These are phyloP conservation scores for Neomorphus geoffroyi DNA, from an alignment of 2,797 vertebrate species.

Conservation along the genomic window DNA sequence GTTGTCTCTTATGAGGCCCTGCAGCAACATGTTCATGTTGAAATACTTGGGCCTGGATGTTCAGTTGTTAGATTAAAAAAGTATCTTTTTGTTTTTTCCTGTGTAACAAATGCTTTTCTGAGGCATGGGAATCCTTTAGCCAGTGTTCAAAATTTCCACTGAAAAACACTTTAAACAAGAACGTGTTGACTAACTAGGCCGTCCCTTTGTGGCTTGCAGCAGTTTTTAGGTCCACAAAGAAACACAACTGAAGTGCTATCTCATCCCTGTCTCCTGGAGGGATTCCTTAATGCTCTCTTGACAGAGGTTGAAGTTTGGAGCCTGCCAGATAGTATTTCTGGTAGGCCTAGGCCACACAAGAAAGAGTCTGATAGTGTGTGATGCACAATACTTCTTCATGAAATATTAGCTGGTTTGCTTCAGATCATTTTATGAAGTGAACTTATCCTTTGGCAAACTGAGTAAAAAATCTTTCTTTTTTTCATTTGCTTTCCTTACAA, in stretches of 20 bases:
- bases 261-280: conserved; percentile 13
- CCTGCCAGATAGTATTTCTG: not conserved
- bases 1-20: not conserved
- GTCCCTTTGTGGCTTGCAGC: conserved; percentile 12
- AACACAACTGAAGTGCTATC: not conserved
- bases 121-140: conserved; percentile 26
- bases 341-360: conserved; percentile 34
- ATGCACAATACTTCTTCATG: not conserved
- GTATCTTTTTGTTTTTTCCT: not conserved
- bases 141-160: conserved; percentile 16
- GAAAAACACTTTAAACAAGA: not conserved
- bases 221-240: not conserved
- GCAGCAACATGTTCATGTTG: not conserved
- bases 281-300: not conserved
- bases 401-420: not conserved
- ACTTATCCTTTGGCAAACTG: not conserved
- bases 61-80: not conserved
- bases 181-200: not conserved
- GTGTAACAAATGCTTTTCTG: not conserved
- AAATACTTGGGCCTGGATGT: not conserved
- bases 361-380: not conserved
- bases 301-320: not conserved
- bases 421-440: not conserved
- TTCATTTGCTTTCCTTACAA: not conserved
- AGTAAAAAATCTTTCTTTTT: not conserved